These are phyloP conservation scores for Catalaphyllia jardinei DNA, from an alignment of 64 coral and sea anemone genomes.

Conservation along the genomic window DNA sequence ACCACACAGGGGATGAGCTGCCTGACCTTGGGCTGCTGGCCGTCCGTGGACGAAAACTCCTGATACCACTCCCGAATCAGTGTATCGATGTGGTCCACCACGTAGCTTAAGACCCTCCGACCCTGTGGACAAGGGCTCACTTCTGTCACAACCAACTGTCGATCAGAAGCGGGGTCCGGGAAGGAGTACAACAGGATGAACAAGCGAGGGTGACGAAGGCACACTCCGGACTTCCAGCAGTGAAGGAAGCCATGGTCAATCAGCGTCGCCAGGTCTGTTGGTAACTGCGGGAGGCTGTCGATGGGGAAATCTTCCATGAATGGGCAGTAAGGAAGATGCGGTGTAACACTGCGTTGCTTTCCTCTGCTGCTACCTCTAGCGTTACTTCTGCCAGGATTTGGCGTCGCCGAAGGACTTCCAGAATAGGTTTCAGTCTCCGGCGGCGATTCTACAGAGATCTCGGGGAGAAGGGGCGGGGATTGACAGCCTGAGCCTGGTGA, in stretches of 20 bases:
- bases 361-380: neutral
- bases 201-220: conserved; percentile 62
- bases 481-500: neutral
- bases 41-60: conserved; percentile 61
- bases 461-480: neutral
- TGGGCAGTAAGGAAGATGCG: conserved; percentile 56
- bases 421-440: neutral
- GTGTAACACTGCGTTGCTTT: neutral
- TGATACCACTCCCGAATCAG: conserved; percentile 97
- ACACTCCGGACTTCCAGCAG: conserved; percentile 93
- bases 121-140: conserved; percentile 81
- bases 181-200: conserved; percentile 65
- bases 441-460: neutral
- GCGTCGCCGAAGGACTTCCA: neutral
- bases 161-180: conserved; percentile 30
- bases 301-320: conserved; percentile 46
- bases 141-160: conserved; percentile 62
- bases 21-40: conserved; percentile 58
- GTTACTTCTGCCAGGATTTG: neutral
- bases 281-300: conserved; percentile 48
- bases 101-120: conserved; percentile 79
- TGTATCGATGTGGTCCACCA: conserved; percentile 94
- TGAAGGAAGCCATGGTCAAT: conserved; percentile 78
- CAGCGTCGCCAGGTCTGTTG: conserved; percentile 61
- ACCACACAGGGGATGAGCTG: conserved; percentile 75